Conservation (phyloP, 2,113 vertebrate genomes). For the Otus sunia region DNA sequence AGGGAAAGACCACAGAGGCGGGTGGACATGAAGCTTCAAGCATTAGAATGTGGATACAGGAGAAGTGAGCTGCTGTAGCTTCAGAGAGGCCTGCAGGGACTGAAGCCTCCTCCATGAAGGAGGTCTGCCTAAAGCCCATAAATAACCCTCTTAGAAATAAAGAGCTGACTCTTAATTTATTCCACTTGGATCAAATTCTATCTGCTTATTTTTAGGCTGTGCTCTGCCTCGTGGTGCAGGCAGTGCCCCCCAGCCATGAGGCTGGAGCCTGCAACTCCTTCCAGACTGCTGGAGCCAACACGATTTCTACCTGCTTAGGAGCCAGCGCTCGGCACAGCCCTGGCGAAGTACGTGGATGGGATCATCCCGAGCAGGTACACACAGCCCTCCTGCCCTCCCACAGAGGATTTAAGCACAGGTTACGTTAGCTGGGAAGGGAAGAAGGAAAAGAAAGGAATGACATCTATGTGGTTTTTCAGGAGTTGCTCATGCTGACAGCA, state of each 20-base stretch:
- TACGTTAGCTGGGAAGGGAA: neutral
- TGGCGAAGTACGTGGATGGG: neutral
- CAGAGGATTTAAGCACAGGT: neutral
- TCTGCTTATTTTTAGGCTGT: constrained; percentile 21
- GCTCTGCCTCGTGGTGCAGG: neutral
- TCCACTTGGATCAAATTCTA: neutral
- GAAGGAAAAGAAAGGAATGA: neutral
- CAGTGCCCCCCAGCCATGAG: neutral
- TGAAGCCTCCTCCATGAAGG: neutral
- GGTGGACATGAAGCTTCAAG: neutral
- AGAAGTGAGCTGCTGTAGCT: neutral
- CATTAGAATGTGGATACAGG: neutral
- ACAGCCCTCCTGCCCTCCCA: neutral
- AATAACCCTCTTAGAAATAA: constrained; percentile 6
- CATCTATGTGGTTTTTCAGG: neutral
- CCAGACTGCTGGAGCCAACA: neutral
- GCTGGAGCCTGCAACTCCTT: neutral
- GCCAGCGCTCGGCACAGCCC: neutral
- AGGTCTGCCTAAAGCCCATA: neutral
- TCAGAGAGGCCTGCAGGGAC: neutral
- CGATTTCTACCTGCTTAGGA: neutral
- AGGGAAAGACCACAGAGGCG: neutral
- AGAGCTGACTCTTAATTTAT: neutral
- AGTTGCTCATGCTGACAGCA: neutral
- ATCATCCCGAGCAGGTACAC: neutral